Evolutionary conservation across 2,113 vertebrate genomes (phyloP), one percentile per base, ranked within the genome.

Genomic region (Salvator merianae): DNA sequence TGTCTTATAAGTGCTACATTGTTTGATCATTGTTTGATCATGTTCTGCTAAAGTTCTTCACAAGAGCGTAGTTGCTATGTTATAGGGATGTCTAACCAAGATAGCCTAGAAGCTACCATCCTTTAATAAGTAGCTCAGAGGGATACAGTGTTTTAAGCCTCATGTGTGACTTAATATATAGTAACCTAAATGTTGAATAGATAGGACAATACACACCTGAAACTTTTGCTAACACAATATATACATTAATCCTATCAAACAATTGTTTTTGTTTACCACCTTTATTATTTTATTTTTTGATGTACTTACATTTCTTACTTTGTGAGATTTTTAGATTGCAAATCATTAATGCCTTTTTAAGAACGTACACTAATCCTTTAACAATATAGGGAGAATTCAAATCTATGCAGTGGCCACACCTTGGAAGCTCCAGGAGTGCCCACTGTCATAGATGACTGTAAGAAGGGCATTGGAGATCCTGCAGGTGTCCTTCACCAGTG

Each of bases 1-100:
- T 90, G 84, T 88, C 63, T 82, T 91, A 82, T 53, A 77, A 80
- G 40, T 75, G 16, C 77, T 69, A 81, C n/a, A 30, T 70, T 88
- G 62, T 71, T 88, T 91, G 79, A n/a, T n/a, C n/a, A n/a, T n/a
- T n/a, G n/a, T n/a, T n/a, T n/a, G n/a, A 89, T 26, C 62, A 69
- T 53, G 68, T 88, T 91, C 93, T 91, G 13, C 63, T 90, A 47
- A 7, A 26, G 40, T 88, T 13, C 30, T 90, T 87, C 38, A 10
- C 62, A 78, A 77, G 34, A 24, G 18, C 40, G 12, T 62, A 20
- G 36, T 77, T 84, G 34, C 53, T 63, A 40, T 71, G 75, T 55
- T 36, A 24, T 78, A 63, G 36, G 36, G 16, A 55, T 7, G 65
- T 50, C 28, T 53, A 65, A 38, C 38, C 28, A 82, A 74, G 36